Conservation (phyloP, 2,888 invertebrate genomes). For the Danaus chrysippus region DNA sequence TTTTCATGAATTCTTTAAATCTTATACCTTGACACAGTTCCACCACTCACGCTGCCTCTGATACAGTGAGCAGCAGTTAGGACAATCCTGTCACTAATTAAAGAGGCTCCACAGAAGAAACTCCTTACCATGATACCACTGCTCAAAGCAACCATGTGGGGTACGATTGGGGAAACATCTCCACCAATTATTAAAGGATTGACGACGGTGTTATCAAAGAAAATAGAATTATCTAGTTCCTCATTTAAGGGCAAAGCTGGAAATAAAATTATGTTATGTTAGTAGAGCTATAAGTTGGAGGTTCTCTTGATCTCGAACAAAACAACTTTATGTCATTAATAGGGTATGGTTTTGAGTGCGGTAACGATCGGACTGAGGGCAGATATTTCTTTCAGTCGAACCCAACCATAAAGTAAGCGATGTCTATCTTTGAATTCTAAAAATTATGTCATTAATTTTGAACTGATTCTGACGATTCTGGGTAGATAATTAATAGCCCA, state of each 20-base stretch:
- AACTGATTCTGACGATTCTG: too few species aligned
- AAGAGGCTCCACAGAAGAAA: constrained; percentile 52
- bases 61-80: constrained; percentile 65
- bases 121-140: constrained; percentile 30
- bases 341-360: too few species aligned
- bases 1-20: not conserved
- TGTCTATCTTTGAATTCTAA: too few species aligned
- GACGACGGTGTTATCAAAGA: constrained; percentile 46
- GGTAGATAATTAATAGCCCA: too few species aligned
- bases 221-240: constrained; percentile 45
- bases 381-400: too few species aligned
- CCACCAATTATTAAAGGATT: constrained; percentile 56
- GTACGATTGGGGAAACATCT: constrained; percentile 45
- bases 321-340: too few species aligned
- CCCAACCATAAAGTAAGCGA: too few species aligned
- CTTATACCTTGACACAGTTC: constrained; percentile 39
- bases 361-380: too few species aligned
- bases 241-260: constrained; percentile 49
- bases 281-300: too few species aligned
- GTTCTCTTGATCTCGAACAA: too few species aligned
- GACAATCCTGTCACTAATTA: constrained; percentile 42
- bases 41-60: constrained; percentile 40
- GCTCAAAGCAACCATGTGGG: constrained; percentile 43
- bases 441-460: too few species aligned
- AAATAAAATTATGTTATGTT: constrained; percentile 12